Conservation (phyloP, 2,113 vertebrate species). For the Anser cygnoides region DNA sequence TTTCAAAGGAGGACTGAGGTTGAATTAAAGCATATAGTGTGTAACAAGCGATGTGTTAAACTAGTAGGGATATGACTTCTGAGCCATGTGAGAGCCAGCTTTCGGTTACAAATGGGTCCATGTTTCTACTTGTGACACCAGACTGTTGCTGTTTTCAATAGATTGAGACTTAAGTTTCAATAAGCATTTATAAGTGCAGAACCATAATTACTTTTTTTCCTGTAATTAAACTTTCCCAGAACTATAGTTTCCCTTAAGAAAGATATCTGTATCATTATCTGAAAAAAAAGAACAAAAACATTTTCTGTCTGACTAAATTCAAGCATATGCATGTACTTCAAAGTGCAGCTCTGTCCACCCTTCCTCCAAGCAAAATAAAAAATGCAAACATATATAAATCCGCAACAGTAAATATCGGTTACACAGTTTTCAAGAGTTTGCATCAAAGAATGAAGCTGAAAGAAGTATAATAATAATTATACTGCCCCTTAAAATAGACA, state of each 20-base stretch:
- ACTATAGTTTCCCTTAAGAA: neutral
- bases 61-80: neutral
- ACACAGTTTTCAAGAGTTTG: neutral
- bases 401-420: neutral
- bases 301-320: constrained; percentile 8
- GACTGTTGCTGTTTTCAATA: constrained; percentile 35
- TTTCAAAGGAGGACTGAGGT: neutral
- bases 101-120: constrained; percentile 24
- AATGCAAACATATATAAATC: neutral
- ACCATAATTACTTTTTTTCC: constrained; percentile 42
- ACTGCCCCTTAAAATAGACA: neutral
- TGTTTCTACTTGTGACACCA: constrained; percentile 3
- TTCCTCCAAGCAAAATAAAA: neutral
- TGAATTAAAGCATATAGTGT: neutral
- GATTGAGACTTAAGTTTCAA: neutral
- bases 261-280: neutral
- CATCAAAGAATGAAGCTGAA: neutral
- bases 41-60: neutral
- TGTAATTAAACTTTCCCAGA: constrained; percentile 27
- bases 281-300: neutral
- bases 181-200: constrained; percentile 9
- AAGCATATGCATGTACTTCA: neutral
- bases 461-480: neutral
- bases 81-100: neutral
- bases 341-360: neutral